Evolutionary conservation across 2,113 vertebrate genomes (phyloP).

Genomic region (Pagrus major): DNA sequence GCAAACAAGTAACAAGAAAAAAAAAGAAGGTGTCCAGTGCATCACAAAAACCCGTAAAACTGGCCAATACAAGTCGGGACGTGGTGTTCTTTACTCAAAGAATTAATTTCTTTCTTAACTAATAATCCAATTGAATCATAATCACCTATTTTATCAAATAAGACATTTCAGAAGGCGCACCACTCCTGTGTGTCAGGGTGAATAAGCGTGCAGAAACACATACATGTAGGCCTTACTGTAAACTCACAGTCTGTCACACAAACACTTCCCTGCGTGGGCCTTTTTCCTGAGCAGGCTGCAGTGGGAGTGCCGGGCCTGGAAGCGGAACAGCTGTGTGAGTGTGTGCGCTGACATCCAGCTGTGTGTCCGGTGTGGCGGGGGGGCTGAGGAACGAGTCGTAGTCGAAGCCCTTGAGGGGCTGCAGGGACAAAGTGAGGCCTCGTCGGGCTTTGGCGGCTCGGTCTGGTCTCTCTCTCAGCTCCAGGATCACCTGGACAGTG

Average conservation of each 20-base stretch:
- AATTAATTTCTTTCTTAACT: not conserved
- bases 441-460: constrained; percentile 79
- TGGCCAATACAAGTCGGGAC: not conserved
- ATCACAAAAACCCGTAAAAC: not conserved
- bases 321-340: constrained; percentile 14
- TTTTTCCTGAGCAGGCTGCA: constrained; percentile 62
- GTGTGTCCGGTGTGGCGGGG: constrained; percentile 61
- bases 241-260: constrained; percentile 65
- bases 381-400: constrained; percentile 83
- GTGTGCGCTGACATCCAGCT: constrained; percentile 40
- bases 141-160: constrained; percentile 8
- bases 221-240: constrained; percentile 34
- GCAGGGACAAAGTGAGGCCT: constrained; percentile 77
- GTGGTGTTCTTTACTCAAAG: not conserved
- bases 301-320: constrained; percentile 47
- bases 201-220: constrained; percentile 37
- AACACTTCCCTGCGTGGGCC: constrained; percentile 72
- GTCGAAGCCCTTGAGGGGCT: constrained; percentile 89
- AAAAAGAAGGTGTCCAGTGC: not conserved
- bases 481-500: constrained; percentile 77
- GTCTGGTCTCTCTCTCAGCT: constrained; percentile 81
- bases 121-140: not conserved
- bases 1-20: constrained; percentile 48
- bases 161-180: constrained; percentile 32
- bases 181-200: constrained; percentile 33